Base-by-base conservation (phyloP, 2,888 invertebrate species). In the Agapostemon virescens region DNA sequence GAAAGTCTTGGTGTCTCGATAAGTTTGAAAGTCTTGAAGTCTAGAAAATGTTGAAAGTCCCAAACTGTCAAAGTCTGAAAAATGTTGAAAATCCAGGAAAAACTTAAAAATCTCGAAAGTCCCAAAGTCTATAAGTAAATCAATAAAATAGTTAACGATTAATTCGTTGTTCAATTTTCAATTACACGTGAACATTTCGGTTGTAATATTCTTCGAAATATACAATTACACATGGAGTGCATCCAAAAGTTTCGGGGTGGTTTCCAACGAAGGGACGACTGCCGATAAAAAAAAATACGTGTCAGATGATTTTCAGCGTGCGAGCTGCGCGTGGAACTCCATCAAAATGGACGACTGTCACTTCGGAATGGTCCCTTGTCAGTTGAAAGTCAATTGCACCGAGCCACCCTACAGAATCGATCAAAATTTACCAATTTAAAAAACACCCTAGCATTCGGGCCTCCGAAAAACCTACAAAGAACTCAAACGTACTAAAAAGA, bases 201-300 rank as follows among this genome's bases (percentile, higher is more conserved):
- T 13, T 26, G 15, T 26, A 55, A 55, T 55, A 26, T 15, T 6
- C 6, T 6, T 2, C 15, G 26, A 55, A 55, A 55, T 55, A 26
- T 55, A 6, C 26, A 15, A 15, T 15, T 26, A 55, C 6, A 26
- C 17, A 23, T 55, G 15, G 55, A 55, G 26, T 15, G 6, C 23
- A 17, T 2, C 26, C 15, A 26, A 55, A 55, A 23, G 15, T 55
- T 26, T 26, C 15, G 55, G 2, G 26, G 55, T 15, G 13, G 55
- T 26, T 15, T 6, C 17, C 55, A 55, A 15, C 55, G 26, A 26
- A 26, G 26, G 55, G 26, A 26, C 55, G 26, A 55, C 26, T 26
- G 55, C 26, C 55, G 55, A 55, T 55, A 55, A 55, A 55, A 52
- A n/a, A 55, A 55, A 55, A 55, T 55, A 55, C 55, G 55, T 55